A percentile compares a stretch with the other conserved stretches of the same genome.
Conservation (phyloP, 2,888 invertebrate genomes). For the Falcaria lacertinaria region DNA sequence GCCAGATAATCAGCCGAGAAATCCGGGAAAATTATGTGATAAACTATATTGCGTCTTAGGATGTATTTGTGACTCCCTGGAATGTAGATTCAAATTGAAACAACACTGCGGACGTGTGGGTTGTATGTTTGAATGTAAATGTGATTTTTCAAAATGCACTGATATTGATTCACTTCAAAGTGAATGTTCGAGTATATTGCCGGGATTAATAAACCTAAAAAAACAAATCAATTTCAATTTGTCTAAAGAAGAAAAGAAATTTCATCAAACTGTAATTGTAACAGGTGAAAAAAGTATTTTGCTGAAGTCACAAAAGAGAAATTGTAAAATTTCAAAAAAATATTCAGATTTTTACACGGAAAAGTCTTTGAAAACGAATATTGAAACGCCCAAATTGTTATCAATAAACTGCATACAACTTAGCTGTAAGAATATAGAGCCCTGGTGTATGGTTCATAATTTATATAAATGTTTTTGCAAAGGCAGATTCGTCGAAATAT, state of each 20-base stretch:
- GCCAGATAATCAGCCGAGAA: conserved; percentile 32
- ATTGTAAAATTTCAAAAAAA: conserved; percentile 81
- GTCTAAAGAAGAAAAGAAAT: conserved; percentile 85
- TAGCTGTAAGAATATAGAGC: conserved; percentile 69
- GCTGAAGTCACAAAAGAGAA: conserved; percentile 79
- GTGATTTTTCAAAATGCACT: conserved; percentile 54
- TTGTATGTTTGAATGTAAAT: conserved; percentile 80
- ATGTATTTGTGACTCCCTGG: conserved; percentile 83
- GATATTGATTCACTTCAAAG: conserved; percentile 35
- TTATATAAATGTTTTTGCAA: conserved; percentile 84
- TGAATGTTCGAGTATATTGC: conserved; percentile 37
- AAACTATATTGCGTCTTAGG: conserved; percentile 81
- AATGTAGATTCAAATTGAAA: conserved; percentile 55
- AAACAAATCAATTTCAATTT: conserved; percentile 75
- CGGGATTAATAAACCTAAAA: conserved; percentile 62
- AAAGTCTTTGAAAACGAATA: conserved; percentile 38
- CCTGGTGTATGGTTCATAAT: conserved; percentile 83
- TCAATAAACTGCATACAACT: conserved; percentile 41
- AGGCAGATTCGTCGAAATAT: conserved; percentile 50
- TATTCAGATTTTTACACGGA: conserved; percentile 77
- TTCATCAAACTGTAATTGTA: conserved; percentile 84
- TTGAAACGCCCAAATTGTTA: conserved; percentile 28
- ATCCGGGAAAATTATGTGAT: conserved; percentile 47
- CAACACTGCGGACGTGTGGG: conserved; percentile 82
- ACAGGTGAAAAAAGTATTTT: conserved; percentile 83